Evolutionary conservation across 2,888 invertebrate species (phyloP), one percentile per base, ranked within the genome.

Genomic region (Lapara coniferarum): DNA sequence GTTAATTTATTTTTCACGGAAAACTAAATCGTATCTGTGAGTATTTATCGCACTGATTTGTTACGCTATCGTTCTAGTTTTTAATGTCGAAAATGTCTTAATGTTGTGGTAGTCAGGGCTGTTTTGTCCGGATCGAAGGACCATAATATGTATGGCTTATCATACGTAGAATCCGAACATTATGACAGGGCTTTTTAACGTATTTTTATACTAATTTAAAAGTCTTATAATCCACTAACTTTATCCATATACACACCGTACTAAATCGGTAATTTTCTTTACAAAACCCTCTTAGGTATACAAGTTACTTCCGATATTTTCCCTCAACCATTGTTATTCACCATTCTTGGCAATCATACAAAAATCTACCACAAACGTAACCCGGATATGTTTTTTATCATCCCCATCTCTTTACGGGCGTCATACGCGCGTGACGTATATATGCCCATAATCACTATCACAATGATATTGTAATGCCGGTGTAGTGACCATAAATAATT

Each of bases 401-500:
- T n/a, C 12, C 16, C n/a, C 14, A 46, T 46, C 59, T 37, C 16
- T 59, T 58, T 58, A 58, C 58, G 68, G 58, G 30, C 56, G 57
- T 56, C 25, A 52, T 52, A 16, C 58, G 58, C 58, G n/a, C 19
- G 19, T 44, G 44, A n/a, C 13, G 51, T 57, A 67, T 58, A 59
- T 59, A 16, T 68, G 58, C 51, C 58, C 68, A 59, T 59, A 37
- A 51, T 52, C 44, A 12, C 68, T 58, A 68, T 68, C 68, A 68
- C 68, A 68, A 68, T 68, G 68, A 52, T 68, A 68, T 68, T 59
- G 68, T 59, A 52, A 59, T 68, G 58, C 52, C 57, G 37, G 52
- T 37, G 52, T 44, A 14, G 59, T 37, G 59, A 67, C 74, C 72
- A 72, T 71, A 78, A 76, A 78, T 77, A 76, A 72, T 70, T 70